These are phyloP conservation scores for Campopleginae sp. DNA, from an alignment of 2,888 invertebrate genomes.

Conservation along the genomic window DNA sequence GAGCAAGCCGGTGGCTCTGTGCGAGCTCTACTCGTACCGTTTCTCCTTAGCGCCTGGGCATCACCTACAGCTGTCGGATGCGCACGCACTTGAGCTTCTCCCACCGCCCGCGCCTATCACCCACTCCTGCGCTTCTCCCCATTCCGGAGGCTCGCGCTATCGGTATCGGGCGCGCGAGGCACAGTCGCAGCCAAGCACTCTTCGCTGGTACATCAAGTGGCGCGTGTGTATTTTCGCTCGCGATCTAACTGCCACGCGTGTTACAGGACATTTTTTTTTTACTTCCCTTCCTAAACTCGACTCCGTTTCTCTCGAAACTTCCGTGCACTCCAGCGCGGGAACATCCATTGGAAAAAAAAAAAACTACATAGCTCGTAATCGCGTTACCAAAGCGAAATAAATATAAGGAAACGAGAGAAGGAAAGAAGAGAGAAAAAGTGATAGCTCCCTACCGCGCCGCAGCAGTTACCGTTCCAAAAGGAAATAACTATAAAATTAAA, in stretches of 20 bases:
- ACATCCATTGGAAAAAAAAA: background rate
- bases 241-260: conserved; percentile 62
- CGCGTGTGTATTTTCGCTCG: conserved; percentile 73
- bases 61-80: background rate
- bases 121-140: conserved; percentile 12
- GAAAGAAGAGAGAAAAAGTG: conserved; percentile 22
- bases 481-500: conserved; percentile 21
- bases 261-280: conserved; percentile 46
- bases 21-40: background rate
- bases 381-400: background rate
- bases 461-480: conserved; percentile 31
- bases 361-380: background rate
- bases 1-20: conserved; percentile 9
- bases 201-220: conserved; percentile 79
- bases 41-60: conserved; percentile 23
- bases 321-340: background rate
- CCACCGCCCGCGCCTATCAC: background rate
- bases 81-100: background rate
- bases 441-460: background rate
- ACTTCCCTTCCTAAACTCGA: background rate
- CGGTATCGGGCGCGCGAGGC: conserved; percentile 46
- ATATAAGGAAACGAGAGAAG: conserved; percentile 24
- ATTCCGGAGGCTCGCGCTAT: conserved; percentile 42
- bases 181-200: conserved; percentile 71
- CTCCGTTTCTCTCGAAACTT: background rate